Base-by-base conservation (phyloP, 64 coral and sea anemone genomes). In the Astreopora myriophthalma region DNA sequence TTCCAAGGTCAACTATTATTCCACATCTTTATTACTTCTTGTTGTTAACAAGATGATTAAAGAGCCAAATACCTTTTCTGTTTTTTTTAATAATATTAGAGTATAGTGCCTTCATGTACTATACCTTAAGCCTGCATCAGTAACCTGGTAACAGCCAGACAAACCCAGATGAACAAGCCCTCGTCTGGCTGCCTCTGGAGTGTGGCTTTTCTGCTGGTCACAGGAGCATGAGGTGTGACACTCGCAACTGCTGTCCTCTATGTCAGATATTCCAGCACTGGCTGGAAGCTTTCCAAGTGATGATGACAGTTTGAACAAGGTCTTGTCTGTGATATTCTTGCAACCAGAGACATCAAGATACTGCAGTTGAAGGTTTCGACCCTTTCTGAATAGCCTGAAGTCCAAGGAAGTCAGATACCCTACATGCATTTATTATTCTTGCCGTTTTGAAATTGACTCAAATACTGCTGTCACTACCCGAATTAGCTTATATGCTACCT, bases 71-170 rank as follows among this genome's bases (percentile, higher is more conserved):
- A n/a, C n/a, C n/a, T n/a, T n/a, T n/a, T n/a, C n/a, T n/a, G n/a
- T n/a, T n/a, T n/a, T n/a, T n/a, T n/a, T n/a, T n/a, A n/a, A n/a
- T n/a, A n/a, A n/a, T n/a, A n/a, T n/a, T n/a, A n/a, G 5, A 73
- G 14, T 17, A 11, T 34, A 20, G 23, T 42, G 48, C 9, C 30
- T 80, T 24, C 8, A 20, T 63, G 11, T 36, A 7, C 32, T 34
- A 34, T 71, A 98, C 96, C 94, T 95, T 36, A 98, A 27, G 29
- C 96, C 96, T 24, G 55, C 81, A 69, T 98, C 94, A 80, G 96
- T 98, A 23, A 98, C 28, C 86, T 98, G 93, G 46, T 98, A 98
- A 51, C 96, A 98, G 9, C 96, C 96, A 71, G 96, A 98, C 42
- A 98, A 63, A 11, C 92, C 89, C 39, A 98, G 84, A 70, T 95